Evolutionary conservation across 2,888 invertebrate genomes (phyloP).

Genomic region (Hirtodrosophila confusa): DNA sequence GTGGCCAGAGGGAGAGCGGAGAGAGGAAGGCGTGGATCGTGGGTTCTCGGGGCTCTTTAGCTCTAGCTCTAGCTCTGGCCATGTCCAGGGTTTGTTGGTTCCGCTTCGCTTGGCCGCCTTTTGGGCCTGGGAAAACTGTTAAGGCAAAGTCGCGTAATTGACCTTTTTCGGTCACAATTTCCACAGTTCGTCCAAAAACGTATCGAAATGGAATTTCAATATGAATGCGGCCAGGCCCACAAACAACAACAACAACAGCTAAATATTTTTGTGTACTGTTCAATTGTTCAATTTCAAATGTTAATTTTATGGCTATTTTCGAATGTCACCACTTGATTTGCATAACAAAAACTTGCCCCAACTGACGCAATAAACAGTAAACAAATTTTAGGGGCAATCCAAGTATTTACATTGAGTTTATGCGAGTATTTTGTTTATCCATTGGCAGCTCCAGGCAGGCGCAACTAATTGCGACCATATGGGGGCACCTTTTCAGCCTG

Average conservation of each 20-base stretch:
- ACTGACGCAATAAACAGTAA: constrained; percentile 19
- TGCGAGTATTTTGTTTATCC: constrained; percentile 39
- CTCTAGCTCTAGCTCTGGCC: neutral
- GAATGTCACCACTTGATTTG: constrained; percentile 64
- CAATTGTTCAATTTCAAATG: constrained; percentile 41
- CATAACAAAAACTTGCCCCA: constrained; percentile 62
- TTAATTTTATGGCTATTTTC: constrained; percentile 44
- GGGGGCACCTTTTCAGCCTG: constrained; percentile 50
- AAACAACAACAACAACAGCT: constrained; percentile 5
- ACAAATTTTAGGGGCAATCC: constrained; percentile 11
- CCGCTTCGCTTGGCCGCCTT: constrained; percentile 45
- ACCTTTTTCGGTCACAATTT: constrained; percentile 65
- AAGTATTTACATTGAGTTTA: constrained; percentile 5
- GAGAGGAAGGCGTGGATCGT: neutral
- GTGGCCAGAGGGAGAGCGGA: constrained; percentile 14
- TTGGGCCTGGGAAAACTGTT: constrained; percentile 60
- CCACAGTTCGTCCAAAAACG: constrained; percentile 29
- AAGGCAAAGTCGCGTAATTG: constrained; percentile 67
- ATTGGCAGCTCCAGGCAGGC: constrained; percentile 54
- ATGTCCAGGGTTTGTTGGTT: constrained; percentile 10
- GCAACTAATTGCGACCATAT: constrained; percentile 69
- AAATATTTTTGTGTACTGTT: constrained; percentile 19
- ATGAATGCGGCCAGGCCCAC: constrained; percentile 55
- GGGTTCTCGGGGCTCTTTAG: neutral
- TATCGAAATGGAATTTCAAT: constrained; percentile 52